Base-by-base conservation (phyloP, 2,113 vertebrate genomes). In the Charadrius vociferus region DNA sequence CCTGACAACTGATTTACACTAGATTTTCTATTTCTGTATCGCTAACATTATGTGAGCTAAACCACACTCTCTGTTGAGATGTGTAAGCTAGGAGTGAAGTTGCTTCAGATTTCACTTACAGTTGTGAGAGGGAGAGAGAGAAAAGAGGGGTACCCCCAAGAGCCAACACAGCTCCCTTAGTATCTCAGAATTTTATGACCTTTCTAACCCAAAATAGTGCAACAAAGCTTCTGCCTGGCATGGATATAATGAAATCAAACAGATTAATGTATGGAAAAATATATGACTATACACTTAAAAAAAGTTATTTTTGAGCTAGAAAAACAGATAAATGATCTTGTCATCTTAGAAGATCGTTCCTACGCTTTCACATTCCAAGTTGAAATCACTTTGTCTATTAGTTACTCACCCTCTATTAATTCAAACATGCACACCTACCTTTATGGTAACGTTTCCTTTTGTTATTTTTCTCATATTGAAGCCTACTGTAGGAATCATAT, bases 401-500 rank as follows among this genome's bases (percentile, higher is more conserved):
- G 21, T 77, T 77, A 89, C 21, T 65, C 29, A 65, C 12, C 72
- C 56, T 81, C 22, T 45, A 89, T 53, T 58, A 90, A 95, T 78
- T 82, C 16, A 79, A 73, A 70, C 26, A 88, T 68, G 58, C 70
- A 86, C 43, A 93, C 95, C 73, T 96, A 98, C 97, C 97, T 98
- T 98, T 92, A 96, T 97, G 41, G 94, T 97, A 93, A 98, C 95
- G 4, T 98, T 97, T 88, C 97, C 98, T 94, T 97, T 98, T 59
- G 92, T 98, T 88, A 98, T 95, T 96, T 98, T 98, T 94, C 99
- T 98, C 99, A 99, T 99, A 96, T 99, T 99, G 98, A 99, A 99
- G 32, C 98, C 99, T 10, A 99, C 99, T 52, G 98, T 99, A 55
- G 98, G 98, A 95, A 99, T 99, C 99, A 99, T 99, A 97, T 99